Percentiles rank a stretch among this genome's conserved stretches.
phyloP scores from a whole-genome alignment of 2,113 vertebrate genomes.

The Platycercus adscitus region DNA sequence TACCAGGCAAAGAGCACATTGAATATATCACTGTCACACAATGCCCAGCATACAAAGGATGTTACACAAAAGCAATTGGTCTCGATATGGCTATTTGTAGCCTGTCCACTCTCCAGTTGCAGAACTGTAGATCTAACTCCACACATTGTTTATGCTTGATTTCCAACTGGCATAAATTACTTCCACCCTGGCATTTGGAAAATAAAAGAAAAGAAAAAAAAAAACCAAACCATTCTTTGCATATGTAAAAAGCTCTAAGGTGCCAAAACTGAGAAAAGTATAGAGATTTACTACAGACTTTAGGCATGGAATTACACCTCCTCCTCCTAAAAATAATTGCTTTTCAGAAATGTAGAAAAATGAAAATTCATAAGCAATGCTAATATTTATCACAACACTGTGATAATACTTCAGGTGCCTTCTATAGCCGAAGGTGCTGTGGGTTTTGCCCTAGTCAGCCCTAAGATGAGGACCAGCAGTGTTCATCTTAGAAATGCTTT shows the following conservation, averaged over 20 bases:
- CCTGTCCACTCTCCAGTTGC: neutral
- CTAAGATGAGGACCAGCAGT: neutral
- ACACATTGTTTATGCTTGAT: neutral
- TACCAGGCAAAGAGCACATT: neutral
- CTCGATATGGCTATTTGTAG: neutral
- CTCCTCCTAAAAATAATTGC: neutral
- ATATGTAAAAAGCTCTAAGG: neutral
- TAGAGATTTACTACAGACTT: neutral
- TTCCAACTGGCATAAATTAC: neutral
- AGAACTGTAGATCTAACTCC: neutral
- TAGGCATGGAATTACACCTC: neutral
- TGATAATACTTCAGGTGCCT: neutral
- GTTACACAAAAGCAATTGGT: neutral
- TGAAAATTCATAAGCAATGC: neutral
- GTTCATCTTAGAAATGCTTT: neutral
- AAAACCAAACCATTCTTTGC: neutral
- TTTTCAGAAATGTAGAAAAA: neutral
- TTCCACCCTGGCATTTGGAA: neutral
- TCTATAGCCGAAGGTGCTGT: neutral
- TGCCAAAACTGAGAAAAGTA: neutral
- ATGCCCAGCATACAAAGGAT: neutral
- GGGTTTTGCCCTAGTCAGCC: neutral
- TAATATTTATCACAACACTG: neutral
- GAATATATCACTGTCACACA: neutral
- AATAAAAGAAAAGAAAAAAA: neutral